Base-by-base conservation (phyloP, 2,113 vertebrate genomes). In the Coptodon rendalli region DNA sequence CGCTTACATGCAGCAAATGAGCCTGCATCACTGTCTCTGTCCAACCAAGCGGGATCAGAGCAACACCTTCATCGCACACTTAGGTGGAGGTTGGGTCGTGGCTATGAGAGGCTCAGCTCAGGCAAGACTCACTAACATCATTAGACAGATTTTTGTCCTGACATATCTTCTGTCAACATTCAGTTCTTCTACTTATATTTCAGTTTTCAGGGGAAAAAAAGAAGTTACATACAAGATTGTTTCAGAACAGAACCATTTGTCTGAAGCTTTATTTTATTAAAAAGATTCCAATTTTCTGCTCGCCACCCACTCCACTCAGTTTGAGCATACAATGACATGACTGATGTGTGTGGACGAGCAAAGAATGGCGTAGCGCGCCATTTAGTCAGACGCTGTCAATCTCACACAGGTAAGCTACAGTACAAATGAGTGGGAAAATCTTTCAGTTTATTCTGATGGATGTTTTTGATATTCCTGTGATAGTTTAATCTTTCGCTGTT, bases 321-420 rank as follows among this genome's bases (percentile, higher is more conserved):
- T 92, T 45, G 76, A 76, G 85, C 82, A 56, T 81, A 86, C 84
- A 83, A 91, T 89, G 87, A 80, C 88, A 53, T 81, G 90, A 91
- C 81, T 87, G 87, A 92, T 90, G 85, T 87, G 89, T 88, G 89
- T 80, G 89, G 86, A 89, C 48, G 57, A 86, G 56, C 53, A 80
- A 11, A 86, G 54, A 85, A 88, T 83, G 68, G 86, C 71, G n/a
- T 84, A 80, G 56, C 80, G 87, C 43, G 7, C 82, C 87, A 90
- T 85, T 93, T 86, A 84, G 76, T 86, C 87, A 87, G 84, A 80
- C 1, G 19, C 86, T 53, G 85, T 89, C 87, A 89, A 68, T 91
- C 86, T 88, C 86, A 73, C 73, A 27, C 80, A 87, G 91, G 81
- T 92, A 59, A 71, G 81, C 61, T 71, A 76, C 86, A 86, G 73